phyloP scores from a whole-genome alignment of 2,888 invertebrate genomes.

The Thereva nobilitata region DNA sequence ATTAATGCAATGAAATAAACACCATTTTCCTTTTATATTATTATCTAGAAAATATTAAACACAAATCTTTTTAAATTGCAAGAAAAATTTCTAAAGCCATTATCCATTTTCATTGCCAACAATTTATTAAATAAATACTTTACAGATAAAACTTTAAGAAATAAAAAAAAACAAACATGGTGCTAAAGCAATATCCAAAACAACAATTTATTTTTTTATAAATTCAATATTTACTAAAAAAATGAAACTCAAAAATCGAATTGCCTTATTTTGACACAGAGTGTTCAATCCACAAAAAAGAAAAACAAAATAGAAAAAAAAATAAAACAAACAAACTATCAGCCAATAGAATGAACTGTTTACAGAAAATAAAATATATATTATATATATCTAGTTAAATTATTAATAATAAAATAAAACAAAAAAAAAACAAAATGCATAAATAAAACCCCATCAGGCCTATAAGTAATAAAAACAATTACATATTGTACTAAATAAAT shows the following conservation, averaged over 20 bases:
- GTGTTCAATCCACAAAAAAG: conserved; percentile 33
- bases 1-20: too few relatives aligned
- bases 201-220: conserved; percentile 29
- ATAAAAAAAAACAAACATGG: conserved; percentile 28
- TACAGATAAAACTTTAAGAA: not conserved
- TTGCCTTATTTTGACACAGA: conserved; percentile 34
- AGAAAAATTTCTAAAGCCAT: too few relatives aligned
- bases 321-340: conserved; percentile 23
- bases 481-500: too few relatives aligned
- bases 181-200: conserved; percentile 33
- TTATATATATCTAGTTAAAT: conserved; percentile 28
- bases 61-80: too few relatives aligned
- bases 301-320: conserved; percentile 27
- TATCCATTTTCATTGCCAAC: too few relatives aligned
- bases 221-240: conserved; percentile 19
- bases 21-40: too few relatives aligned
- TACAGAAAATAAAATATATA: conserved; percentile 10
- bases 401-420: not conserved
- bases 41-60: too few relatives aligned
- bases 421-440: conserved; percentile 27
- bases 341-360: conserved; percentile 30
- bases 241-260: conserved; percentile 29
- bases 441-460: conserved; percentile 32
- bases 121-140: too few relatives aligned
- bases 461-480: not conserved